Evolutionary conservation across 2,888 invertebrate genomes (phyloP), one percentile per base, ranked within the genome.

Genomic region (Cosmia trapezina): DNA sequence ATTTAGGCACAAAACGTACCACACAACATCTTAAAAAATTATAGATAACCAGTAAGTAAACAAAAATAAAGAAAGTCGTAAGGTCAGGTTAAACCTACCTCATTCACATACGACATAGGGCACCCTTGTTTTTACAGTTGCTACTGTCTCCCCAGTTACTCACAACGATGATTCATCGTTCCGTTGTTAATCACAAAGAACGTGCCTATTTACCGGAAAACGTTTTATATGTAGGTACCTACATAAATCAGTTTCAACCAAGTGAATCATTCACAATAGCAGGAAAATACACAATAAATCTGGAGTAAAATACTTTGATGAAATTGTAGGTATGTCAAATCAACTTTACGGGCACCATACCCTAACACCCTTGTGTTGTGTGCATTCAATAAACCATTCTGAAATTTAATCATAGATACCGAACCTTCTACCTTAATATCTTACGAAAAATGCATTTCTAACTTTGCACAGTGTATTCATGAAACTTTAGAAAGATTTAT

Each of bases 141-240:
- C 12, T 54, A 83, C 83, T 85, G 88, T 89, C 91, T 92, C 92
- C 92, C 91, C 90, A 89, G 89, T 91, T 91, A 92, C 91, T 91
- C 90, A 91, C 88, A 88, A 81, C 87, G 93, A 93, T 96, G 96
- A 96, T 90, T 96, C 96, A 96, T 94, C 95, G 92, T 87, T 88
- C 87, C 88, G 85, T 90, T 88, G 84, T 86, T 89, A 88, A 89
- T 91, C 90, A 93, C 91, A 90, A 91, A 92, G 91, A 91, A 89
- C 88, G 88, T 87, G 86, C 85, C 86, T 88, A 87, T 88, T 92
- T 92, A 89, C 89, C 89, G 87, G 88, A 92, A 88, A 71, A 72
- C 70, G 28, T 65, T 73, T 57, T 54, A 22, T n/a, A 28, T 6
- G 59, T 70, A 72, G 41, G 43, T 80, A 75, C 33, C 9, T 63